Base-by-base conservation (phyloP, 1,140 invertebrate species). In the Leguminivora glycinivorella region DNA sequence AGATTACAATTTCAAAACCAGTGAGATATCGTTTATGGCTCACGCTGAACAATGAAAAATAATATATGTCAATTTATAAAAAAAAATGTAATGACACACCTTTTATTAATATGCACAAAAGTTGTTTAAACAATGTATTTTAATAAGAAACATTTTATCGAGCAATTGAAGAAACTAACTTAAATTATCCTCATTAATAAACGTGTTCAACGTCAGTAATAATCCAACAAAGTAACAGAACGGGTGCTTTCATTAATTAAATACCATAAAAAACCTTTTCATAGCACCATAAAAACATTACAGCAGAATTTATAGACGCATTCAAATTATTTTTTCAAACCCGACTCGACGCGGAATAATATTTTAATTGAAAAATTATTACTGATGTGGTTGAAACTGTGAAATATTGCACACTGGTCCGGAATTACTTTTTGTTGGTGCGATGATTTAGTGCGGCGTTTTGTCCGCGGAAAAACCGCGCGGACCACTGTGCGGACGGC, bases 401-500 rank as follows among this genome's bases (percentile, higher is more conserved):
- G 77, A 83, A 77, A 79, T 79, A 83, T 67, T 79, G 74, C 73
- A 70, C 63, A 58, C 67, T 72, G 76, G 68, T 58, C 43, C 67
- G 56, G 77, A 81, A 83, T 72, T 71, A 72, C 73, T 69, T 78
- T 74, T 77, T 81, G 77, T 72, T 73, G 73, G 58, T 34, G 56
- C 73, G 40, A 75, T 80, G 79, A 81, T 81, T 83, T 79, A 80
- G 68, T 72, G 70, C 69, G 47, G 52, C 74, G 75, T 75, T 75
- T 75, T 73, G 69, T 70, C 69, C 52, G 56, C 69, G 71, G 69
- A 70, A 73, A 63, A 63, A 63, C 25, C 58, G 14, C 58, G 58
- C 24, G 47, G 17, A 58, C 58, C 58, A 34, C 58, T 58, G 56
- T 58, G 56, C 56, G 25, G 58, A 52, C 47, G 47, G 47, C 47